These are phyloP conservation scores for Volucella zonaria DNA, from an alignment of 2,888 invertebrate species.

Conservation along the genomic window DNA sequence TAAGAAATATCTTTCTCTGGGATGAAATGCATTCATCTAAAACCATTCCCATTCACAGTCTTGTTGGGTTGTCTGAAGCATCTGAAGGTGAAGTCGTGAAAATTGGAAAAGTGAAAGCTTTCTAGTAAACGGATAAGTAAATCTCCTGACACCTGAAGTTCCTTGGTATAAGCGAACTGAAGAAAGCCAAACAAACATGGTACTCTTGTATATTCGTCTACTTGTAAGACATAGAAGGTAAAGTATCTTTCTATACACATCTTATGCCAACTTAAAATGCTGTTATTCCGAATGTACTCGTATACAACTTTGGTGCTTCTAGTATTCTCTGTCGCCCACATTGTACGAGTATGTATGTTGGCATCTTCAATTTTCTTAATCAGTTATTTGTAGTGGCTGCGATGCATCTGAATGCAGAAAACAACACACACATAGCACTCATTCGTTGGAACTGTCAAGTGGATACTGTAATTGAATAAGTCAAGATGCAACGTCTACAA, in stretches of 20 bases:
- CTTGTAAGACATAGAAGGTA: not conserved
- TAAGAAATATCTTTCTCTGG: not conserved
- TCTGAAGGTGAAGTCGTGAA: slow-evolving; percentile 33
- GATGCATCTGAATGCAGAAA: too few relatives aligned
- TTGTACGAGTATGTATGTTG: not conserved
- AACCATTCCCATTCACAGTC: slow-evolving; percentile 15
- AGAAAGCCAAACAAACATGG: slow-evolving; percentile 12
- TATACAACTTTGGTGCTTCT: not conserved
- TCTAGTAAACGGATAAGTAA: slow-evolving; percentile 11
- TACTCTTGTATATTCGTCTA: too few relatives aligned
- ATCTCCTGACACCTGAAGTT: slow-evolving; percentile 29
- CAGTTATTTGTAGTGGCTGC: too few relatives aligned
- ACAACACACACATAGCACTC: too few relatives aligned
- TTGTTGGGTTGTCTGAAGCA: not conserved
- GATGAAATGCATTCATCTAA: slow-evolving; percentile 2
- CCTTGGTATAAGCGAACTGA: slow-evolving; percentile 13
- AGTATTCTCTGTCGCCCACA: not conserved
- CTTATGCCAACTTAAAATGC: not conserved
- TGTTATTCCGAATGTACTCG: not conserved
- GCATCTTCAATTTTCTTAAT: slow-evolving; percentile 6
- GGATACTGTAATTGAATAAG: slow-evolving; percentile 7
- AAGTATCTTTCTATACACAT: not conserved
- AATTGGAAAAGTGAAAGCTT: slow-evolving; percentile 36
- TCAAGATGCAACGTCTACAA: not conserved
- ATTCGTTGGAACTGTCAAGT: too few relatives aligned